Conservation (phyloP, 2,797 vertebrate species). For the Leptodactylus fallax region DNA sequence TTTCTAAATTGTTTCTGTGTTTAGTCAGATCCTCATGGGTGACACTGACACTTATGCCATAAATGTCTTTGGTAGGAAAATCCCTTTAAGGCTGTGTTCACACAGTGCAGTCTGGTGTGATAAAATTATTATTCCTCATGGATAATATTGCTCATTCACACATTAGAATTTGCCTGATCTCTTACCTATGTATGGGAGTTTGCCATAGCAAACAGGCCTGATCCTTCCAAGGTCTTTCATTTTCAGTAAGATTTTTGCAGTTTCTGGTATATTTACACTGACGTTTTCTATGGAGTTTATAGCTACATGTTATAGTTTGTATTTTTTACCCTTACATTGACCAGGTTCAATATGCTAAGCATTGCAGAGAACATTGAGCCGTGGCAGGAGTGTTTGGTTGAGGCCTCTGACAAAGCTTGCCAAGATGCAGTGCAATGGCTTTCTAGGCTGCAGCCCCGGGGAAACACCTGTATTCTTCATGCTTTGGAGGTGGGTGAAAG, state of each 20-base stretch:
- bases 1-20: too few relatives aligned
- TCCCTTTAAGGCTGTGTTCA: neutral
- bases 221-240: neutral
- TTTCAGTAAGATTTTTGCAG: too few relatives aligned
- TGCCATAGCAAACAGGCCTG: neutral
- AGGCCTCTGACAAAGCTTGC: slow-evolving; percentile 75
- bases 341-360: slow-evolving; percentile 82
- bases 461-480: slow-evolving; percentile 76
- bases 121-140: neutral
- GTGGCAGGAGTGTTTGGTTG: slow-evolving; percentile 76
- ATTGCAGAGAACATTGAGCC: slow-evolving; percentile 75
- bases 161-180: too few relatives aligned
- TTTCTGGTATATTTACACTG: too few relatives aligned
- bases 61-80: neutral
- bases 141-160: too few relatives aligned
- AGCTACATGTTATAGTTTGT: neutral
- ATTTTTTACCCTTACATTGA: neutral
- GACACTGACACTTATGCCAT: too few relatives aligned
- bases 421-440: slow-evolving; percentile 79
- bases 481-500: slow-evolving; percentile 78
- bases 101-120: neutral
- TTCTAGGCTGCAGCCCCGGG: slow-evolving; percentile 72
- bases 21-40: too few relatives aligned
- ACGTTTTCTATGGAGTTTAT: neutral
- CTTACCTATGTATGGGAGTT: too few relatives aligned